Base-by-base conservation (phyloP, 2,113 vertebrate genomes). In the Turdus rufiventris region DNA sequence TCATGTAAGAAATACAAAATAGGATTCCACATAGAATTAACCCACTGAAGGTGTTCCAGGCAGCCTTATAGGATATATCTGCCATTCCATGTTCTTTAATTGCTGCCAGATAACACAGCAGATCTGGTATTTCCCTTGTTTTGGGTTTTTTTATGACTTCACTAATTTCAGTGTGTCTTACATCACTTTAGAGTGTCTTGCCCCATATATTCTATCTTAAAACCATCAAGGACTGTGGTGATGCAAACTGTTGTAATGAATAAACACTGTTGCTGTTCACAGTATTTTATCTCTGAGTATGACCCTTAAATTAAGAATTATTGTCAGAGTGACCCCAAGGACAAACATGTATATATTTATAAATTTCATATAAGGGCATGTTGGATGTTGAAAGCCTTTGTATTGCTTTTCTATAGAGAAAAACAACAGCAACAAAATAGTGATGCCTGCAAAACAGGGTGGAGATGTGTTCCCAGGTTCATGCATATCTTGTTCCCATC, bases 401-500 rank as follows among this genome's bases (percentile, higher is more conserved):
- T 2, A 3, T 29, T 84, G 11, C 77, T 91, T 50, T 62, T 81
- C 15, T 6, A 1, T 4, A 11, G 56, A 83, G 47, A 28, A 26
- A 5, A 40, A 3, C 15, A 50, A 11, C 10, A 70, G 33, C 26
- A 62, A 47, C 9, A 48, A 47, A 91, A 47, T 0, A 2, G 12
- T 10, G 16, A 24, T 48, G 56, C 28, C 48, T 73, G 24, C 21
- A 56, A 31, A 76, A 16, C 17, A 56, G 8, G 13, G 10, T 62
- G 34, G 56, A 45, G 54, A 33, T 61, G 24, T 25, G 15, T 38
- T 88, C 54, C 48, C 45, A 34, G 36, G 36, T 36, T 66, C 9
- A 10, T 2, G 5, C 0, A 0, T 28, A 12, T 8, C 43, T 81
- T 70, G 6, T 70, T 7, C 7, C 13, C 4, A 1, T 60, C 36